These are phyloP conservation scores for Galagoides demidoff DNA, from an alignment of 2,797 vertebrate species.

Conservation along the genomic window DNA sequence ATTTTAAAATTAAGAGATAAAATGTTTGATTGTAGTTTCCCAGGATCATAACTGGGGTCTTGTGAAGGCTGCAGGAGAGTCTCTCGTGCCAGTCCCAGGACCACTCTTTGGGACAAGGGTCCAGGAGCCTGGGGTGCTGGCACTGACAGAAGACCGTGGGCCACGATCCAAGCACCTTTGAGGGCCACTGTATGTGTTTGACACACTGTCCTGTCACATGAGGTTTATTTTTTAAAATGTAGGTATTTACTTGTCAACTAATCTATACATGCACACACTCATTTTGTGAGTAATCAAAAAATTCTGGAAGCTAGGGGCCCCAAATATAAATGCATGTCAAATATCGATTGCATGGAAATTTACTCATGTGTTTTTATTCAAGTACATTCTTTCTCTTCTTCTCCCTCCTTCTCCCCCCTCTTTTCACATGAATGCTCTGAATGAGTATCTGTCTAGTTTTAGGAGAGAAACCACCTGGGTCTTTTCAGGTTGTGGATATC, in stretches of 20 bases:
- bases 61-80: background rate
- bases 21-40: background rate
- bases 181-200: background rate
- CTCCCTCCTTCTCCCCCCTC: background rate
- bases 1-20: background rate
- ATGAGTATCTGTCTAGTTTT: background rate
- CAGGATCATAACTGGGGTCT: background rate
- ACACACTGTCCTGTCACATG: background rate
- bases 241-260: background rate
- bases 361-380: background rate
- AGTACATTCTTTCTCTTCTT: background rate
- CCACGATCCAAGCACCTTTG: background rate
- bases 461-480: background rate
- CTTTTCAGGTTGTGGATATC: conserved; percentile 91
- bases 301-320: background rate
- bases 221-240: background rate
- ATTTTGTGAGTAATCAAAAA: background rate
- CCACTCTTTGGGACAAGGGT: background rate
- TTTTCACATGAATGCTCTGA: background rate
- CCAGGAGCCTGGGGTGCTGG: background rate
- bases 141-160: background rate
- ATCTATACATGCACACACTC: background rate
- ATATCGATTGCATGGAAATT: background rate
- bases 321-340: background rate
- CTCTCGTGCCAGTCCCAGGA: too few relatives aligned